phyloP scores from a whole-genome alignment of 2,888 invertebrate species.

The Epsilonema sp. region DNA sequence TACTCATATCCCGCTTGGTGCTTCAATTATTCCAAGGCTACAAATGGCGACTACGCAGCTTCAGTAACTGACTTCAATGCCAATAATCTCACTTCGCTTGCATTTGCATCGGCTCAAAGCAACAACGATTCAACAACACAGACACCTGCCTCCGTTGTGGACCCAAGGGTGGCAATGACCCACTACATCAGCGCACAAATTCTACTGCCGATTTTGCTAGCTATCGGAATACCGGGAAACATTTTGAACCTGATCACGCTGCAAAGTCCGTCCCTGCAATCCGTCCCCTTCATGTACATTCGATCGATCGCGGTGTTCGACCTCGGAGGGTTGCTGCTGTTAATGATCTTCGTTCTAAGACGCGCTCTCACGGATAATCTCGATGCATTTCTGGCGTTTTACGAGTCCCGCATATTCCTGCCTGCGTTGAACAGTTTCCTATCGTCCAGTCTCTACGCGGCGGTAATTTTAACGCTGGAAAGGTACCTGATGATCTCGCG shows the following conservation, averaged over 20 bases:
- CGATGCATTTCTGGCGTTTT: too few relatives aligned
- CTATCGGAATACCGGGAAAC: conserved; percentile 54
- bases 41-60: too few relatives aligned
- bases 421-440: conserved; percentile 48
- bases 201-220: conserved; percentile 23
- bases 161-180: too few relatives aligned
- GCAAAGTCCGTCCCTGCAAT: conserved; percentile 53
- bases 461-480: conserved; percentile 23
- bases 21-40: too few relatives aligned
- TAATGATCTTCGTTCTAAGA: conserved; percentile 18
- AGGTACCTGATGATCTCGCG: conserved; percentile 12
- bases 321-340: conserved; percentile 40
- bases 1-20: too few relatives aligned
- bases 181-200: too few relatives aligned
- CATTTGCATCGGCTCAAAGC: too few relatives aligned
- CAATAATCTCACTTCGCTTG: too few relatives aligned
- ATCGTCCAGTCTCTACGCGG: conserved; percentile 23
- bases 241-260: conserved; percentile 55
- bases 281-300: conserved; percentile 55
- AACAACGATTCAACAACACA: too few relatives aligned
- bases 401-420: conserved; percentile 48
- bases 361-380: conserved; percentile 16
- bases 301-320: conserved; percentile 57
- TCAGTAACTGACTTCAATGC: too few relatives aligned
- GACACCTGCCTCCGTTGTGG: too few relatives aligned